Base-by-base conservation (phyloP, 2,797 vertebrate species). In the Podarcis siculus region DNA sequence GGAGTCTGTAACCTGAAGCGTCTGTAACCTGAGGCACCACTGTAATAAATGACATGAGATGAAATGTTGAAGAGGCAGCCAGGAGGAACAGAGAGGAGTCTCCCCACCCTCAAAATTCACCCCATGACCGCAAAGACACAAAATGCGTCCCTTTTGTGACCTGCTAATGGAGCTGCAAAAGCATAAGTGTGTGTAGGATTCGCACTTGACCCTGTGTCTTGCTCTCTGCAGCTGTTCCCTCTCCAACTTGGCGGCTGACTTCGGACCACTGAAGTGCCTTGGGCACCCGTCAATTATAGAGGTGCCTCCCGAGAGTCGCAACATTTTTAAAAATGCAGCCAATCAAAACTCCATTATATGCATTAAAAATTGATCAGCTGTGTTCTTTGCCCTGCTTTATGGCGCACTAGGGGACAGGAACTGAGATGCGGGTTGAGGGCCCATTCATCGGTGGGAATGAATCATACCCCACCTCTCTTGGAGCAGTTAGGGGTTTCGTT, bases 281-380 rank as follows among this genome's bases (percentile, higher is more conserved):
- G 91, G 91, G 61, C 42, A 69, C 19, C 79, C 89, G 86, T 91
- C 90, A 78, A 85, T 91, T 55, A 55, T 83, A 92, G 61, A 86
- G 79, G 27, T 9, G 42, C 8, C 1, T 88, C 91, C 88, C 64
- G 86, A 66, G 77, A 93, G 30, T 35, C 1, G 49, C 49, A 55
- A 55, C 49, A 55, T 55, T 30, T 3, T 30, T 3, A 86, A 86
- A 89, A 94, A 91, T 89, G 81, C 69, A 94, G 90, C 91, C 89
- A 67, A 91, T 89, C 77, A 89, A 90, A 42, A 91, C 71, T 72
- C 45, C 90, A 90, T 92, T 91, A 94, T 73, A 87, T 75, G 85
- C 90, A 95, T 94, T 89, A 93, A 90, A 95, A 86, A 92, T 95
- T 95, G 91, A 94, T 45, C 42, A 94, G 85, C 90, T 1, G 1